A percentile compares a stretch with the other conserved stretches of the same genome.
Evolutionary conservation across 2,888 invertebrate genomes (phyloP).

Genomic region (Conomelus anceps): DNA sequence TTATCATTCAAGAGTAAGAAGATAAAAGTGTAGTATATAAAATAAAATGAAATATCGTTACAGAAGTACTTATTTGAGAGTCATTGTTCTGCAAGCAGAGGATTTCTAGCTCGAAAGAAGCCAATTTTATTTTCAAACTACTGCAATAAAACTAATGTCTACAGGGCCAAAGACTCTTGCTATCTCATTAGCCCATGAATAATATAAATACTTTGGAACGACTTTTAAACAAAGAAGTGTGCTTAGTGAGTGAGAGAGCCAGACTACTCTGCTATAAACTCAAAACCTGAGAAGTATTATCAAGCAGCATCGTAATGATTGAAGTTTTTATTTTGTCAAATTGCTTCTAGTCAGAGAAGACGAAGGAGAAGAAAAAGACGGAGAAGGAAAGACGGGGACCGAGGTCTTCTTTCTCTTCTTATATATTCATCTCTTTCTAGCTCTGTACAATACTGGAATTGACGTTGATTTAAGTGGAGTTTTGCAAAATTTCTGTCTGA

Average conservation of each 20-base stretch:
- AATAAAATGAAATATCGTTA: too few relatives aligned
- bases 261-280: background rate
- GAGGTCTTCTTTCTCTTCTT: too few relatives aligned
- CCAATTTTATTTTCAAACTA: background rate
- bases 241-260: background rate
- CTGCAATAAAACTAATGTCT: background rate
- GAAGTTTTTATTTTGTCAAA: background rate
- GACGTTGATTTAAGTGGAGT: background rate
- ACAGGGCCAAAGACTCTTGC: background rate
- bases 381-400: too few relatives aligned
- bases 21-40: too few relatives aligned
- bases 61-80: too few relatives aligned
- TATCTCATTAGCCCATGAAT: background rate
- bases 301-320: background rate
- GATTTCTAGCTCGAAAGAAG: background rate
- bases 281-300: background rate
- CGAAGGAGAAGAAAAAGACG: background rate
- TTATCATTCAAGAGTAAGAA: too few relatives aligned
- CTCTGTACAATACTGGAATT: too few relatives aligned
- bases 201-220: background rate
- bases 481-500: background rate
- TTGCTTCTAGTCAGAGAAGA: background rate
- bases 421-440: too few relatives aligned
- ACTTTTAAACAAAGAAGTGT: background rate
- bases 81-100: background rate